These are phyloP conservation scores for Proales similis DNA, from an alignment of 1,140 invertebrate species.

Conservation along the genomic window DNA sequence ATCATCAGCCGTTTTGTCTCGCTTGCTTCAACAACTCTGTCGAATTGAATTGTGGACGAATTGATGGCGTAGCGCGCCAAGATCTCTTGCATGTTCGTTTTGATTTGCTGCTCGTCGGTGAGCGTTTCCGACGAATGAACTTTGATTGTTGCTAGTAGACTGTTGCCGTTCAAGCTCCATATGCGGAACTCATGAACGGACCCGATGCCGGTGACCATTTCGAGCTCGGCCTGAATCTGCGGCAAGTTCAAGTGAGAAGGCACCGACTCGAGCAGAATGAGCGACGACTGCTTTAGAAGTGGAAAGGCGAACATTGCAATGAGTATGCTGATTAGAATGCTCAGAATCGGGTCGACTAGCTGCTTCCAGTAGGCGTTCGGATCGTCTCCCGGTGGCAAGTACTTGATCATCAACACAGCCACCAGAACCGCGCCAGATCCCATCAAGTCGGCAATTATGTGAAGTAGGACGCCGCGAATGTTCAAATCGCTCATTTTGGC, in stretches of 20 bases:
- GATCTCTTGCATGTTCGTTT: conserved; percentile 52
- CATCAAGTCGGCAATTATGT: conserved; percentile 83
- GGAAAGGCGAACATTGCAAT: conserved; percentile 57
- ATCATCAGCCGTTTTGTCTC: too few relatives aligned
- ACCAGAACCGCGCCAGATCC: conserved; percentile 80
- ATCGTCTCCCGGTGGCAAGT: conserved; percentile 41
- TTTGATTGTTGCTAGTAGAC: conserved; percentile 53
- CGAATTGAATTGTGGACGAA: conserved; percentile 59
- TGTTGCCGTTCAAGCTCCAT: conserved; percentile 58
- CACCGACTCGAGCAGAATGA: conserved; percentile 59
- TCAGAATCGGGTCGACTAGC: conserved; percentile 86
- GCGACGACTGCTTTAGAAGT: conserved; percentile 56
- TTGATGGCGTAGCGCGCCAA: conserved; percentile 59
- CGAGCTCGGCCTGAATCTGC: conserved; percentile 50
- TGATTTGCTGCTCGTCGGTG: conserved; percentile 55
- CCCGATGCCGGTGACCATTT: conserved; percentile 55
- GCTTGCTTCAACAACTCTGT: conserved; percentile 42
- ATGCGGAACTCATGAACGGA: conserved; percentile 60
- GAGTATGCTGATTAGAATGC: conserved; percentile 56
- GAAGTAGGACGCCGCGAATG: conserved; percentile 91
- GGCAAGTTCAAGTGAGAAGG: conserved; percentile 56
- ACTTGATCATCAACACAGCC: conserved; percentile 72
- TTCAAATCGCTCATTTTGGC: conserved; percentile 67
- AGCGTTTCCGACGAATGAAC: conserved; percentile 57
- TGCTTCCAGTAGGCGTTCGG: conserved; percentile 64